Evolutionary conservation across 2,113 vertebrate genomes (phyloP).

Genomic region (Burhinus bistriatus): DNA sequence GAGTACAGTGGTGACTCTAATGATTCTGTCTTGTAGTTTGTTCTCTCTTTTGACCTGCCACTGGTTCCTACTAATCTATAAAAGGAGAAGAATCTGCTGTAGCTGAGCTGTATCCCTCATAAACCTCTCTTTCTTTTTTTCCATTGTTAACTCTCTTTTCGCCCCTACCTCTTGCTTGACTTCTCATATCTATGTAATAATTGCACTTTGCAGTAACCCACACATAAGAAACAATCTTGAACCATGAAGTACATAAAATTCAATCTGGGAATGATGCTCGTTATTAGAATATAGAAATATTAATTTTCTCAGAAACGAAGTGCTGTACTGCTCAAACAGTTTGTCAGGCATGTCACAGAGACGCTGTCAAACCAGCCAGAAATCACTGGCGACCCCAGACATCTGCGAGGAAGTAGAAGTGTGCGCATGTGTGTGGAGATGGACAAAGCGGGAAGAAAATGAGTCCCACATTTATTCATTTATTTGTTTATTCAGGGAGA

Average conservation of each 20-base stretch:
- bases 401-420: background rate
- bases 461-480: background rate
- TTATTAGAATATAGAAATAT: background rate
- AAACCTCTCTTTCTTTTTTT: background rate
- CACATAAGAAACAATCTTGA: background rate
- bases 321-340: background rate
- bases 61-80: background rate
- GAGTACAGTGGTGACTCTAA: background rate
- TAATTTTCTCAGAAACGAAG: background rate
- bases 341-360: background rate
- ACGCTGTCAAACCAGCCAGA: fast-evolving
- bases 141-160: background rate
- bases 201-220: background rate
- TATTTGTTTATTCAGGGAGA: background rate
- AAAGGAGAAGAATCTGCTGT: background rate
- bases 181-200: background rate
- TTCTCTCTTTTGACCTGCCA: background rate
- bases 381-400: background rate
- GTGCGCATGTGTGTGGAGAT: background rate
- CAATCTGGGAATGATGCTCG: background rate
- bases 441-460: background rate
- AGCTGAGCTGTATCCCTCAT: background rate
- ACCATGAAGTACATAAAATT: background rate
- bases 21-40: background rate
- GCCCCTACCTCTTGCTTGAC: background rate